phyloP scores from a whole-genome alignment of 2,888 invertebrate species.

The Calliopum simillimum region DNA sequence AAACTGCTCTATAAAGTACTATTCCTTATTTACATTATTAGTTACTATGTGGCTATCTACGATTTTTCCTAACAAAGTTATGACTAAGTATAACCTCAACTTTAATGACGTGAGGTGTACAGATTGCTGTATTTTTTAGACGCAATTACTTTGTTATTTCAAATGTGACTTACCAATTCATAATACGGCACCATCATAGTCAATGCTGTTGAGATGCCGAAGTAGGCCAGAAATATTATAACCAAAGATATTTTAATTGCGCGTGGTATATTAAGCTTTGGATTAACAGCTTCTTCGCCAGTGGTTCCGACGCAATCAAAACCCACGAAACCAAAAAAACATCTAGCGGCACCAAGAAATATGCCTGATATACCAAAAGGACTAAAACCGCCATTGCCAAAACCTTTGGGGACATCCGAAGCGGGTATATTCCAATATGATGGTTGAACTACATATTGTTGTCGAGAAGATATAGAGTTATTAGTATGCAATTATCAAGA shows the following conservation, averaged over 20 bases:
- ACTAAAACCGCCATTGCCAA: slow-evolving; percentile 88
- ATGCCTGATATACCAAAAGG: slow-evolving; percentile 91
- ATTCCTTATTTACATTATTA: too few species aligned
- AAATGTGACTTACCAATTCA: slow-evolving; percentile 77
- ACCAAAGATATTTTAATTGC: slow-evolving; percentile 87
- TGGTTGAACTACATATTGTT: slow-evolving; percentile 72
- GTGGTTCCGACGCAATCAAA: slow-evolving; percentile 94
- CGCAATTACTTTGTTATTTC: too few species aligned
- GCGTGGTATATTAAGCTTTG: slow-evolving; percentile 89
- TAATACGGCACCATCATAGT: slow-evolving; percentile 97
- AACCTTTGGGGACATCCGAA: slow-evolving; percentile 69
- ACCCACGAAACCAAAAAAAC: slow-evolving; percentile 95
- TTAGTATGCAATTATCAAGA: too few species aligned
- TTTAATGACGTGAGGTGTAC: too few species aligned
- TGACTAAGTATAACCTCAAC: too few species aligned
- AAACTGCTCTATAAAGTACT: too few species aligned
- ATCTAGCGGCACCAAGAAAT: slow-evolving; percentile 87
- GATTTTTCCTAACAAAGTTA: too few species aligned
- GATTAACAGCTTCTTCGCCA: slow-evolving; percentile 94
- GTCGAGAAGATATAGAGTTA: too few species aligned
- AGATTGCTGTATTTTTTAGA: too few species aligned
- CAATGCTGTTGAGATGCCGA: slow-evolving; percentile 89
- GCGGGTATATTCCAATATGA: slow-evolving; percentile 83
- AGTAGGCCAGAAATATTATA: slow-evolving; percentile 89
- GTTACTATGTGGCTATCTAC: too few species aligned